A percentile compares a stretch with the other conserved stretches of the same genome.
Evolutionary conservation across 2,797 vertebrate genomes (phyloP).

Genomic region (Stomatorhinus walkeri): DNA sequence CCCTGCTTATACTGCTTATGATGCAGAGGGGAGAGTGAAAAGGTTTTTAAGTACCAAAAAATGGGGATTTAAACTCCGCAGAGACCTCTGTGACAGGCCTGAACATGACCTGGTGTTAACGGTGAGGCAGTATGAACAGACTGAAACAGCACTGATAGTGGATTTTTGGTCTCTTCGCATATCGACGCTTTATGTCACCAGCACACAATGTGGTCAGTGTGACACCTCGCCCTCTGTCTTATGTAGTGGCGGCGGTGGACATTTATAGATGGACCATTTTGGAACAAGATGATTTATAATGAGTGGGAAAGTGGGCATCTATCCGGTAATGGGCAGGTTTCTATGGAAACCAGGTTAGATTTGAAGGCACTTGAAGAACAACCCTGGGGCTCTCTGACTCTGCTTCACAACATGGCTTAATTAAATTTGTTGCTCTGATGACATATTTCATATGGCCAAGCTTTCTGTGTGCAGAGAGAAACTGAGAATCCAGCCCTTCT

Average conservation of each 20-base stretch:
- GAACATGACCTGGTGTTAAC: not conserved
- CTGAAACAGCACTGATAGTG: not conserved
- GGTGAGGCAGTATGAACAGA: not conserved
- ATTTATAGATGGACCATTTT: constrained; percentile 25
- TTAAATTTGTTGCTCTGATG: constrained; percentile 41
- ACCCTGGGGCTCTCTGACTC: constrained; percentile 39
- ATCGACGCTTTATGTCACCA: not conserved
- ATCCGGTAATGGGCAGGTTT: constrained; percentile 51
- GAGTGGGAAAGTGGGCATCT: constrained; percentile 29
- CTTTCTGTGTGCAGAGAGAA: constrained; percentile 15
- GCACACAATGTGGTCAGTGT: not conserved
- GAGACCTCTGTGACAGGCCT: not conserved
- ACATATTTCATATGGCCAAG: constrained; percentile 32
- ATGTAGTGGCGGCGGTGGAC: not conserved
- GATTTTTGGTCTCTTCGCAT: not conserved
- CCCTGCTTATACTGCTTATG: not conserved
- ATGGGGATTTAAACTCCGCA: not conserved
- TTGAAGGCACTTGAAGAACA: constrained; percentile 40
- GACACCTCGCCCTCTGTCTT: not conserved
- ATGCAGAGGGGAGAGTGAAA: not conserved
- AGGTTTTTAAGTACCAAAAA: not conserved
- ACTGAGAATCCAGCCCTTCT: constrained; percentile 22
- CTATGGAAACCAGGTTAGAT: constrained; percentile 61
- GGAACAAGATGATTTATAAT: constrained; percentile 37
- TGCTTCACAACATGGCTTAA: constrained; percentile 50